phyloP scores from a whole-genome alignment of 2,113 vertebrate genomes.

The Mus musculus region DNA sequence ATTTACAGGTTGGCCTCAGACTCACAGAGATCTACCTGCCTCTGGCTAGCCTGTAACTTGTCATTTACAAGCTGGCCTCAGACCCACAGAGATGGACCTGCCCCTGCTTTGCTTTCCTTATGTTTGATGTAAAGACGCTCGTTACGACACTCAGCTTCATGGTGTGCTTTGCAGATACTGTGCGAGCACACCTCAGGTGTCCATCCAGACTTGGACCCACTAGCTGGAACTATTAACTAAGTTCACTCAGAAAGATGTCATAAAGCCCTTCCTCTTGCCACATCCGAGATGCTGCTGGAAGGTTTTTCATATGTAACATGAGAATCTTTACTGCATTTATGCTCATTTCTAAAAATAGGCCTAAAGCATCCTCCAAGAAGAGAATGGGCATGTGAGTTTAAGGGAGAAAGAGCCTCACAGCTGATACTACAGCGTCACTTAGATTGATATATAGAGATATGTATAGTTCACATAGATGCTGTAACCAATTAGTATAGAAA shows the following conservation, averaged over 20 bases:
- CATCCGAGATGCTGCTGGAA: not conserved
- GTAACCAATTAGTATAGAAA: not conserved
- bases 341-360: conserved; percentile 1
- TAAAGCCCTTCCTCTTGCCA: not conserved
- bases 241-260: not conserved
- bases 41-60: too few species aligned
- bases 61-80: not conserved
- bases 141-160: not conserved
- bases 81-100: not conserved
- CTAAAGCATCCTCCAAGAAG: not conserved
- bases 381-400: not conserved
- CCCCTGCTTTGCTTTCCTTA: too few species aligned
- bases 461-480: not conserved
- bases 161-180: not conserved
- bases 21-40: not conserved
- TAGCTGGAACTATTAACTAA: not conserved
- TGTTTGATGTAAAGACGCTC: not conserved
- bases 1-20: not conserved
- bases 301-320: not conserved
- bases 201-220: not conserved
- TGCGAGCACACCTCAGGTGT: not conserved
- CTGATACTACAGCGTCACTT: not conserved
- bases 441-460: too few species aligned
- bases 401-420: not conserved
- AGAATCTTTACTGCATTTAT: conserved; percentile 19